These are phyloP conservation scores for Eumeta japonica DNA, from an alignment of 1,140 invertebrate genomes.

Conservation along the genomic window DNA sequence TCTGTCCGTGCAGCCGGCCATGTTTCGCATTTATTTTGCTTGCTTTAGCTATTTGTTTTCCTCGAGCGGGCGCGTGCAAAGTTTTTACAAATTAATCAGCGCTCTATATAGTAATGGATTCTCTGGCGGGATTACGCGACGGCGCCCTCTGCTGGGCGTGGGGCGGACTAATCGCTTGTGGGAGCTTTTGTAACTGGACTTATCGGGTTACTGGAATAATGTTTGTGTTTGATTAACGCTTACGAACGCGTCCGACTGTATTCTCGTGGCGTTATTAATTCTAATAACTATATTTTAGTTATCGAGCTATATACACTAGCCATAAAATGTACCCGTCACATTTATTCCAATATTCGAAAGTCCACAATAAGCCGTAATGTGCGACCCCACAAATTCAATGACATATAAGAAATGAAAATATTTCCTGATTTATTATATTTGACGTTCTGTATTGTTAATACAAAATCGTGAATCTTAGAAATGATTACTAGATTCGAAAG, in stretches of 20 bases:
- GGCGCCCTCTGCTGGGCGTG: conserved; percentile 5
- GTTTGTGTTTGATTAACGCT: conserved; percentile 46
- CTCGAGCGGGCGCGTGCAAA: conserved; percentile 1
- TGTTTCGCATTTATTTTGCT: not conserved
- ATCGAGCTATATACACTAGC: too few relatives aligned
- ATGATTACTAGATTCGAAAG: too few relatives aligned
- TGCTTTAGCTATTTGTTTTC: conserved; percentile 4
- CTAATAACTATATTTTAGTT: too few relatives aligned
- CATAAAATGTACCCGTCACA: too few relatives aligned
- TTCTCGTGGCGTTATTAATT: conserved; percentile 24
- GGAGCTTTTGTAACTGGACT: conserved; percentile 35
- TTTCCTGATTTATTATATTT: too few relatives aligned
- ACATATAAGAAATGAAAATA: conserved; percentile 1
- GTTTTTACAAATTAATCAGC: conserved; percentile 29
- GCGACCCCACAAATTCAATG: conserved; percentile 5
- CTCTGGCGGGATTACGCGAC: too few relatives aligned
- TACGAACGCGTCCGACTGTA: conserved; percentile 14
- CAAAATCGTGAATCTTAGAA: too few relatives aligned
- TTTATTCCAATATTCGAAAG: too few relatives aligned
- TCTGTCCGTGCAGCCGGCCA: not conserved
- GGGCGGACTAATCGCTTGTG: conserved; percentile 36
- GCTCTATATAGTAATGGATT: conserved; percentile 16
- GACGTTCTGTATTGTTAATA: too few relatives aligned
- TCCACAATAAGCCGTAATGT: conserved; percentile 20
- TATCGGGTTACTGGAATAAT: conserved; percentile 53